Conservation (phyloP, 2,888 invertebrate species). For the Salticus scenicus region DNA sequence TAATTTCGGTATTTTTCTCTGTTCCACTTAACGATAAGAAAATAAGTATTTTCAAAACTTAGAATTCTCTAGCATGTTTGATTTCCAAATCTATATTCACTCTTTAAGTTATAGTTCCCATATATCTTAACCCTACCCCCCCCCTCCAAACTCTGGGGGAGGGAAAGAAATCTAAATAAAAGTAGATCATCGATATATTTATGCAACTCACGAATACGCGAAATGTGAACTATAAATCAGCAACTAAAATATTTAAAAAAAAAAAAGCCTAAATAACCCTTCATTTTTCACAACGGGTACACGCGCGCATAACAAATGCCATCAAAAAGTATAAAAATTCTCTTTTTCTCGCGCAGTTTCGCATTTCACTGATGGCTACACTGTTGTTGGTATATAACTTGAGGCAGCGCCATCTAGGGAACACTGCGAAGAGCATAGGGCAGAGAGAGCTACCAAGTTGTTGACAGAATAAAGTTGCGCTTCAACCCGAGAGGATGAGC, state of each 20-base stretch:
- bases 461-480: slow-evolving; percentile 64
- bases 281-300: slow-evolving; percentile 66
- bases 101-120: slow-evolving; percentile 20
- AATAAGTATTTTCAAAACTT: slow-evolving; percentile 6
- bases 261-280: slow-evolving; percentile 47
- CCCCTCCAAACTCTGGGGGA: too few species aligned
- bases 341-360: slow-evolving; percentile 56
- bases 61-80: slow-evolving; percentile 1
- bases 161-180: slow-evolving; percentile 39
- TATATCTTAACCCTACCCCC: not conserved
- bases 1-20: not conserved
- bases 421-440: slow-evolving; percentile 28
- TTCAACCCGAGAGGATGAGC: slow-evolving; percentile 29
- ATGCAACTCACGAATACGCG: slow-evolving; percentile 63
- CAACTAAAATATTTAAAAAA: slow-evolving; percentile 62
- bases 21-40: not conserved
- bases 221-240: slow-evolving; percentile 68
- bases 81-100: slow-evolving; percentile 40
- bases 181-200: slow-evolving; percentile 64
- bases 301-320: slow-evolving; percentile 67
- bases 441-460: slow-evolving; percentile 46
- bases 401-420: slow-evolving; percentile 57
- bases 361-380: slow-evolving; percentile 68
- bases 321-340: slow-evolving; percentile 57
- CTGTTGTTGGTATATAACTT: slow-evolving; percentile 37